Percentiles rank a stretch among this genome's conserved stretches.
phyloP scores from a whole-genome alignment of 1,140 invertebrate species.

The Bombus balteatus region DNA sequence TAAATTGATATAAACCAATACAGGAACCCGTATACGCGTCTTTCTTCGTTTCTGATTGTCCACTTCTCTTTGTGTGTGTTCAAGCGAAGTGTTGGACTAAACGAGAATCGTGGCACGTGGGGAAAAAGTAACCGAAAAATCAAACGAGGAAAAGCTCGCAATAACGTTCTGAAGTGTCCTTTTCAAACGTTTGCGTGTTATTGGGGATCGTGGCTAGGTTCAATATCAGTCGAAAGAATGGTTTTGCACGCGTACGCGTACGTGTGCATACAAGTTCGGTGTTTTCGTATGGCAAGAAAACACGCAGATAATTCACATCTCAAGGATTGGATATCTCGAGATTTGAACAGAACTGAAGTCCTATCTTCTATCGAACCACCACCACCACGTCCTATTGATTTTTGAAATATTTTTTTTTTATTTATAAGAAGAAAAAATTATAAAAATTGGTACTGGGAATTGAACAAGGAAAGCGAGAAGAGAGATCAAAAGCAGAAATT shows the following conservation, averaged over 20 bases:
- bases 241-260: neutral
- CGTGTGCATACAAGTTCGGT: neutral
- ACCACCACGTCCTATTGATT: neutral
- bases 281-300: neutral
- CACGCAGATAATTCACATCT: neutral
- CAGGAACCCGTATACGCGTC: neutral
- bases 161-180: slow-evolving; percentile 34
- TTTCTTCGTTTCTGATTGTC: neutral
- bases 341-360: neutral
- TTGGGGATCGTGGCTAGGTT: slow-evolving; percentile 4
- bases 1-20: slow-evolving; percentile 18
- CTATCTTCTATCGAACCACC: neutral
- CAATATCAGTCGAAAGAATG: slow-evolving; percentile 17
- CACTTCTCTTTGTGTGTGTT: neutral
- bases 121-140: slow-evolving; percentile 16
- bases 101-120: neutral
- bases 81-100: neutral
- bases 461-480: neutral
- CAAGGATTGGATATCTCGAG: neutral
- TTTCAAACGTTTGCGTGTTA: slow-evolving; percentile 27
- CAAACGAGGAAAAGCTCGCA: slow-evolving; percentile 29
- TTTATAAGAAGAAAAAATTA: too few species aligned
- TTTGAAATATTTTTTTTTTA: neutral
- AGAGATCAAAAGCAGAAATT: neutral
- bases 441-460: too few species aligned